phyloP scores from a whole-genome alignment of 2,113 vertebrate species.

The Siniperca chuatsi region DNA sequence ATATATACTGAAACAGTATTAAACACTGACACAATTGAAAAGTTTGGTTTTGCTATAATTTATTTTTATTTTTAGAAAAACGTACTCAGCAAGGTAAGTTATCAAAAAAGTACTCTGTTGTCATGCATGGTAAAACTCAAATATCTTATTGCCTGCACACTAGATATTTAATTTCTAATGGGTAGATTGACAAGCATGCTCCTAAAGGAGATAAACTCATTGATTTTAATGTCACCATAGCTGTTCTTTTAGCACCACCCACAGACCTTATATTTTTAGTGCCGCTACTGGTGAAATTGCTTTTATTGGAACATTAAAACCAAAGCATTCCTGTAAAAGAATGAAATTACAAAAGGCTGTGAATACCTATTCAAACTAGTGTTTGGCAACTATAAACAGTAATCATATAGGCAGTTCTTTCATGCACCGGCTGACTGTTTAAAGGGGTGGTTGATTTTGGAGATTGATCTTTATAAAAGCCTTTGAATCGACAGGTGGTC shows the following conservation, averaged over 20 bases:
- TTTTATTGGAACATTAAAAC: constrained; percentile 37
- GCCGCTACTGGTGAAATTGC: background rate
- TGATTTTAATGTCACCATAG: constrained; percentile 24
- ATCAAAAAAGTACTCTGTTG: background rate
- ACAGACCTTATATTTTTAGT: constrained; percentile 18
- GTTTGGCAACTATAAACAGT: constrained; percentile 24
- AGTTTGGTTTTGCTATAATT: background rate
- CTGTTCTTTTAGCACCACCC: constrained; percentile 5
- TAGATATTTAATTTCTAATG: constrained; percentile 6
- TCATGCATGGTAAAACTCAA: background rate
- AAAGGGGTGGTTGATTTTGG: constrained; percentile 19
- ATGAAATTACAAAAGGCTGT: constrained; percentile 13
- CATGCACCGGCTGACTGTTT: background rate
- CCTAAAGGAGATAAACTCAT: constrained; percentile 9
- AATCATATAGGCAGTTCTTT: background rate
- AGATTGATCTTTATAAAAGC: constrained; percentile 39
- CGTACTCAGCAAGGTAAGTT: background rate
- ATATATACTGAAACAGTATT: background rate
- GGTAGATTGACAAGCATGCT: background rate
- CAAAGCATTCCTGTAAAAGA: constrained; percentile 15
- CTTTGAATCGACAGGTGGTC: constrained; percentile 32
- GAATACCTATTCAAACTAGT: constrained; percentile 19
- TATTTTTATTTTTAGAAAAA: background rate
- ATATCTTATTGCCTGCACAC: background rate
- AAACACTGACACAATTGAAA: background rate